Base-by-base conservation (phyloP, 2,888 invertebrate genomes). In the Coenonympha glycerion region DNA sequence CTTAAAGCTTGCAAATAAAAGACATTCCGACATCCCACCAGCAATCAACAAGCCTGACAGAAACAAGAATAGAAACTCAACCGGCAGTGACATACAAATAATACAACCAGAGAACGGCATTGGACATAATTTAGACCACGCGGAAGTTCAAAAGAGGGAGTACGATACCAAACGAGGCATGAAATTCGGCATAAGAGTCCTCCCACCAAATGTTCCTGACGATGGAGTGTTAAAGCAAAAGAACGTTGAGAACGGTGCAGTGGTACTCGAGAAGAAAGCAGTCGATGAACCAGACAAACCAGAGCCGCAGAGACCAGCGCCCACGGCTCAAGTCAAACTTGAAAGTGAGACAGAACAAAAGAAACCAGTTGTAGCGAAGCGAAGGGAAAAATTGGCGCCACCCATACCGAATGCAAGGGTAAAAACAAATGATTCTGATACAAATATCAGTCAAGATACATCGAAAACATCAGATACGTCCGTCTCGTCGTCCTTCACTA, bases 121-220 rank as follows among this genome's bases (percentile, higher is more conserved):
- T 13, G 60, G 71, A 31, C 72, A 77, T 19, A 46, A 46, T 52
- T 65, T 84, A 21, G 89, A 89, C 63, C 82, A 86, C 22, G 69
- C 77, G 1, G 89, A 90, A 71, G 67, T 78, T 0, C 90, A 90
- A 63, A 90, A 89, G 66, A 80, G 84, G 55, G 90, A 89, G 58
- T 82, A 88, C 34, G 90, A 90, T 52, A 78, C 84, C 0, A 89
- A 88, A 58, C 87, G 88, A 52, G 90, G 87, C 40, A 88, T 90
- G 73, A 92, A 92, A 68, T 92, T 92, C 47, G 92, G 92, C 0
- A 90, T 92, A 46, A 86, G 91, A 65, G 92, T 92, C 0, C 71
- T 92, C 3, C 91, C 91, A 9, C 88, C 88, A 3, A 88, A 87
- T 53, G 77, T 88, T 26, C 88, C 88, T 22, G 87, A 88, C 64